Evolutionary conservation across 2,888 invertebrate species (phyloP).

Genomic region (Polymixis flavicincta): DNA sequence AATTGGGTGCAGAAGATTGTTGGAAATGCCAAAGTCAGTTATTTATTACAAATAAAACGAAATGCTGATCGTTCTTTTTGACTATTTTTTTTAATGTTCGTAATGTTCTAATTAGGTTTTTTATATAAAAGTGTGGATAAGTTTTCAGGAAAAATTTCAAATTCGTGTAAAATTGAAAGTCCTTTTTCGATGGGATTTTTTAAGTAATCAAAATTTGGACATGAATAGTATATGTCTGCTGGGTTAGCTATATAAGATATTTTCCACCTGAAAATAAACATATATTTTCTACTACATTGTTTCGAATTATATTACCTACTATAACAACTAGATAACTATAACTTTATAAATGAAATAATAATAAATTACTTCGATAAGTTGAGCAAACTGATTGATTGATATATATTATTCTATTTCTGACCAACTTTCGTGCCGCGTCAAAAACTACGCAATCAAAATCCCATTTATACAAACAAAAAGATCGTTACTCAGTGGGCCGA

Average conservation of each 20-base stretch:
- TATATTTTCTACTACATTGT: neutral
- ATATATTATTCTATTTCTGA: neutral
- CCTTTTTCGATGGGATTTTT: neutral
- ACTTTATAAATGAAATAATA: neutral
- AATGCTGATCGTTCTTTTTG: neutral
- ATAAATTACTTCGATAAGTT: neutral
- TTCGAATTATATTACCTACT: neutral
- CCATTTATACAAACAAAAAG: constrained; percentile 35
- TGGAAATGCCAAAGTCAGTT: neutral
- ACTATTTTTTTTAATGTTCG: neutral
- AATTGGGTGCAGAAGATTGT: neutral
- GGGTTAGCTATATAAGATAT: neutral
- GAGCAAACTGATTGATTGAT: neutral
- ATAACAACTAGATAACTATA: neutral
- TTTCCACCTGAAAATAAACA: neutral
- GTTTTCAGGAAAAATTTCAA: neutral
- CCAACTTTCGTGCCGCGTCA: too few relatives aligned
- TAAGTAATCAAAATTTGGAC: neutral
- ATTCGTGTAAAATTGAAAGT: neutral
- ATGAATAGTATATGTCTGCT: neutral
- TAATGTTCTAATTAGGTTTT: neutral
- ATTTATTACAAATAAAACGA: neutral
- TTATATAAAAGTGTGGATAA: neutral
- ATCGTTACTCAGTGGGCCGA: neutral
- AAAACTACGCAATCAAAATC: constrained; percentile 40